Base-by-base conservation (phyloP, 92 coral and sea anemone genomes). In the Ricordea florida region DNA sequence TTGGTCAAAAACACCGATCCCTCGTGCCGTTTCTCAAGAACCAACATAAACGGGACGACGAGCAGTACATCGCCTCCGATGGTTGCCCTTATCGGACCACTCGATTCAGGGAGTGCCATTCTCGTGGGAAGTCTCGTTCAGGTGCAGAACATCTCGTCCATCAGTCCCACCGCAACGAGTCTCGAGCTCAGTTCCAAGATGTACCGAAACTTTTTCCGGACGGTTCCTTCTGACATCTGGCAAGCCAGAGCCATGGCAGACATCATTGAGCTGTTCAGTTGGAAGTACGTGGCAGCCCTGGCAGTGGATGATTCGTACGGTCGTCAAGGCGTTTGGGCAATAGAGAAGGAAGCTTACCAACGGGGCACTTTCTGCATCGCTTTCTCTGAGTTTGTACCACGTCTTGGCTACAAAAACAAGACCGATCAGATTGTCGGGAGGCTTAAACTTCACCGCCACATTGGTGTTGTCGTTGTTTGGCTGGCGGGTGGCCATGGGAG, bases 211-310 rank as follows among this genome's bases (percentile, higher is more conserved):
- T 85, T 85, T 59, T 80, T 85, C 46, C 87, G 94, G 29, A 89
- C 94, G 41, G 70, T 89, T 18, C 80, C 94, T 10, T 83, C 84
- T 7, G 94, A 89, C 53, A 84, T 66, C 20, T 85, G 81, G 55
- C 94, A 85, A 46, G 94, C 94, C 31, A 86, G 78, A 59, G 90
- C 87, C 20, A 89, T 89, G 94, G 94, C 85, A 14, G 88, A 89
- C 38, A 85, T 85, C 29, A 89, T 89, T 18, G 90, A 89, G 78
- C 62, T 57, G 24, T 89, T 89, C 51, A 64, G 79, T 34, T 89
- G 94, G 94, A 79, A 72, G 0, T 89, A 89, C 70, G 78, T 89
- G 3, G 94, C 90, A 1, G 88, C 90, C 0, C 77, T 89, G 2
- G 94, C 90, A 6, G 68, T 85, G 6, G 94, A 85, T 34, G 90